Base-by-base conservation (phyloP, 2,797 vertebrate genomes). In the Notolabrus celidotus region DNA sequence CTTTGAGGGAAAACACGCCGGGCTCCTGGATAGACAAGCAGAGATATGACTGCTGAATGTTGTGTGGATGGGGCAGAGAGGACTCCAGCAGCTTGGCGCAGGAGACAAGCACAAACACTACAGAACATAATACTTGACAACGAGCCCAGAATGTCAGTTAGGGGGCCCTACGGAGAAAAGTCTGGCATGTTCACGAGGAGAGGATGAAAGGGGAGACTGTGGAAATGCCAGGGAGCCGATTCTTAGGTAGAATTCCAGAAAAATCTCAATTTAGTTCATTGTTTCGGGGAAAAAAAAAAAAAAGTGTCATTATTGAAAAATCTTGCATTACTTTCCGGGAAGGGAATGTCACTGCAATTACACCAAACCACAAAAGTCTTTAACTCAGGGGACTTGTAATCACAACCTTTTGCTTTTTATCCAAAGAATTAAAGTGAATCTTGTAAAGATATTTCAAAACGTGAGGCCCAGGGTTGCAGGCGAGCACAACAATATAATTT, bases 81-180 rank as follows among this genome's bases (percentile, higher is more conserved):
- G 75, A 85, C 86, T 91, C 87, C 86, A 87, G 85, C 87, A 88
- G 92, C 87, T 90, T 91, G 89, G 89, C 88, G 50, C 77, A 56
- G 65, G 59, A 83, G 77, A 83, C 79, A 59, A 83, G 68, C 86
- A 72, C 82, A 88, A 86, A 86, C 82, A 88, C 79, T 88, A 45
- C 74, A 88, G 86, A 90, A 82, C 82, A 80, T 87, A 84, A 89
- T 80, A 86, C 79, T 87, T 87, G 83, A 91, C 86, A 83, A 80
- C 22, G 53, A 86, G 83, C 85, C 89, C 75, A 60, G 76, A 82
- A 72, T 86, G 74, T 86, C 77, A 82, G 73, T 71, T 61, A 79
- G 68, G 58, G 61, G 58, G 75, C 64, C 76, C 74, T 63, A 36
- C 67, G 45, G 71, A 86, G 71, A 81, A 61, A 85, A 60, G 43